Base-by-base conservation (phyloP, 2,797 vertebrate genomes). In the Betta splendens region DNA sequence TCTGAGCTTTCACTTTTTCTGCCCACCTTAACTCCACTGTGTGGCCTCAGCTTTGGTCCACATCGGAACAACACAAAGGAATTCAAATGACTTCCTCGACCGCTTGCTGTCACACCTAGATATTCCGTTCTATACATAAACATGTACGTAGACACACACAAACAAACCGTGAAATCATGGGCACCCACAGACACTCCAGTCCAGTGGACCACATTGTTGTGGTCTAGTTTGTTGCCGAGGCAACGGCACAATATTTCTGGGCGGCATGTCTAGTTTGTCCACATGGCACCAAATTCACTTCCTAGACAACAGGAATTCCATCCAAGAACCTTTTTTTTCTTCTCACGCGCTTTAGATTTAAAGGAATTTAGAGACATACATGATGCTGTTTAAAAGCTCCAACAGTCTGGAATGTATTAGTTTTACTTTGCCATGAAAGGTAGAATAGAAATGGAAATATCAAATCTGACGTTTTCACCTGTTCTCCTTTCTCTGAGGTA, bases 311-410 rank as follows among this genome's bases (percentile, higher is more conserved):
- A 66, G 43, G 56, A 80, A 77, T 80, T 67, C 68, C 67, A 55
- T 32, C 50, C 33, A 48, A 18, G 25, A 43, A 64, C 45, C 39
- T 32, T 32, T 36, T 42, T 36, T 47, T 25, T 42, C 56, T 75
- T 57, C 66, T 87, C 71, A 81, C 71, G 73, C 85, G 84, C 81
- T 85, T 80, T 67, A 62, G 59, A 84, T 86, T 79, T 77, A 26
- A 44, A 60, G 47, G 55, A 77, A 64, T 54, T 46, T 15, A 28
- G 60, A 66, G 57, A 75, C 59, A 16, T 59, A 62, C 44, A 58
- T 43, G 60, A 73, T 65, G 61, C 37, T 54, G 69, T 60, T 40
- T 61, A 42, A 72, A 62, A 31, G 46, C 17, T 35, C 5, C 45
- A 39, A 45, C 17, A 7, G 21, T 54, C 52, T 61, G 67, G 76